Percentiles rank a stretch among this genome's conserved stretches.
phyloP scores from a whole-genome alignment of 2,888 invertebrate species.

The Rhamnusium bicolor region DNA sequence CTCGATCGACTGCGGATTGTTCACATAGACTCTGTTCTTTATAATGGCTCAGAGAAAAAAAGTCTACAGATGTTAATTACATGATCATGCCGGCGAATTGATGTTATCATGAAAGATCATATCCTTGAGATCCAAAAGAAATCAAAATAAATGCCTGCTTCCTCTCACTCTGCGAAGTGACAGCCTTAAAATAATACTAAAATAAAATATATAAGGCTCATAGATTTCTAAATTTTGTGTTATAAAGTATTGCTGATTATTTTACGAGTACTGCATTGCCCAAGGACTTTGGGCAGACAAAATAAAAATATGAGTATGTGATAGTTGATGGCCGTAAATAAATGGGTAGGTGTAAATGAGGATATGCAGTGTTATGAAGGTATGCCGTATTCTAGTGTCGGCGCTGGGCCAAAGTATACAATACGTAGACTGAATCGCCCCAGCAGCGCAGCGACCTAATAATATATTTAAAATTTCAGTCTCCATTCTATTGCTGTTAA shows the following conservation, averaged over 20 bases:
- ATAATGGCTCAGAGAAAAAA: no score
- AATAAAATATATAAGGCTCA: neutral
- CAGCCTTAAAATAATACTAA: neutral
- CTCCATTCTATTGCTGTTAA: slow-evolving; percentile 14
- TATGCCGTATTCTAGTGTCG: slow-evolving; percentile 22
- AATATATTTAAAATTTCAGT: slow-evolving; percentile 23
- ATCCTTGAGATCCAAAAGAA: no score
- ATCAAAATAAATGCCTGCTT: no score
- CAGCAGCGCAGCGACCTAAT: neutral
- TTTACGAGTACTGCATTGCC: neutral
- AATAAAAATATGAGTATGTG: neutral
- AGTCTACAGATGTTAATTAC: no score
- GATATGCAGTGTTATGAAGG: slow-evolving; percentile 12
- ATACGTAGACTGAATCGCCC: slow-evolving; percentile 24
- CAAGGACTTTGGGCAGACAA: neutral
- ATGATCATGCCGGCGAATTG: no score
- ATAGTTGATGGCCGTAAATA: slow-evolving; percentile 11
- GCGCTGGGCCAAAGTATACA: slow-evolving; percentile 23
- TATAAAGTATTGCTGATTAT: neutral
- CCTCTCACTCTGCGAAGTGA: no score
- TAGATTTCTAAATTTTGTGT: neutral
- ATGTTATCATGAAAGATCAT: no score
- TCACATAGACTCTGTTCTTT: no score
- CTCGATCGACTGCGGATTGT: no score
- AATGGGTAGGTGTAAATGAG: slow-evolving; percentile 23